Conservation (phyloP, 2,797 vertebrate genomes). For the Rhinogobio ventralis region DNA sequence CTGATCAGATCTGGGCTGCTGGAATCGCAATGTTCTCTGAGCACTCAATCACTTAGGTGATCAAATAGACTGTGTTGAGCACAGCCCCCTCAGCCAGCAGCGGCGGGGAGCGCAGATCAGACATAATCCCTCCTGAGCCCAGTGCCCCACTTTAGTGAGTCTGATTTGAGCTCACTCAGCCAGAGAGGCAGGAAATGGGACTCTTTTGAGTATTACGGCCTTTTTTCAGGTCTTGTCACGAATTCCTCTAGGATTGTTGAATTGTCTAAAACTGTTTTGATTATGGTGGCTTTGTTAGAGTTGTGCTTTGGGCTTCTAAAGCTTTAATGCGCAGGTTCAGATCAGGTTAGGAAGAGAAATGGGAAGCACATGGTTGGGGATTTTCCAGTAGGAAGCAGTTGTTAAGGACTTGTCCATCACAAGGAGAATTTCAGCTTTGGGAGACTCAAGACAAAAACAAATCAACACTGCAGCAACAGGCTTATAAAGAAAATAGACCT, state of each 20-base stretch:
- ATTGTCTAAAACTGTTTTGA: constrained; percentile 52
- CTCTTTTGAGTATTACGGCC: constrained; percentile 14
- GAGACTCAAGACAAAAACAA: background rate
- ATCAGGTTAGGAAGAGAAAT: constrained; percentile 11
- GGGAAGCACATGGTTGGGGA: constrained; percentile 6
- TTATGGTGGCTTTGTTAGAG: background rate
- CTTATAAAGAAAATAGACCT: background rate
- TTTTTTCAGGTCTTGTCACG: constrained; percentile 36
- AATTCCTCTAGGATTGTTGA: constrained; percentile 52
- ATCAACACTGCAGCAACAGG: background rate
- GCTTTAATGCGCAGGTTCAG: background rate
- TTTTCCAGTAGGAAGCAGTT: constrained; percentile 21
- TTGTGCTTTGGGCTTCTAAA: constrained; percentile 6
- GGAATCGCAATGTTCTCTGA: constrained; percentile 26
- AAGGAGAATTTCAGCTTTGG: background rate
- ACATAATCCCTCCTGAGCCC: constrained; percentile 61
- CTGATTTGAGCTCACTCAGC: constrained; percentile 50
- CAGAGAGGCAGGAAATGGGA: constrained; percentile 25
- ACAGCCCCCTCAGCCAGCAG: constrained; percentile 29
- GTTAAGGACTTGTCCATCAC: background rate
- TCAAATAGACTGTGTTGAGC: constrained; percentile 34
- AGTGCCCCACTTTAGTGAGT: constrained; percentile 59
- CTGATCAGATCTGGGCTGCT: constrained; percentile 7
- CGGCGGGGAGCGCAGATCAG: constrained; percentile 53
- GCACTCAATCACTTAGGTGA: constrained; percentile 38